Conservation (phyloP, 2,113 vertebrate species). For the Gambusia affinis region DNA sequence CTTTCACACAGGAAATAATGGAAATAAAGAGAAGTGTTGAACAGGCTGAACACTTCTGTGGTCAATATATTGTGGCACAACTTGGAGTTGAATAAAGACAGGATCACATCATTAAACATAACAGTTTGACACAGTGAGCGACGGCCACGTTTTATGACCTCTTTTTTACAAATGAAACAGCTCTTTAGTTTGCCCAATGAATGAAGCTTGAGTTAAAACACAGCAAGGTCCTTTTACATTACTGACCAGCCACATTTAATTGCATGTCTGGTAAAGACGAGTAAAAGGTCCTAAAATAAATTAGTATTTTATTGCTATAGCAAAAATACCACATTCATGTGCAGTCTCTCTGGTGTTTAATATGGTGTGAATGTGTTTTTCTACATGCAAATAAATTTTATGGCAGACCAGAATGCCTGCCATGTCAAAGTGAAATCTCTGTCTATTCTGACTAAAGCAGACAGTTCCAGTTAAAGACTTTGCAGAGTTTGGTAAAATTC, state of each 20-base stretch:
- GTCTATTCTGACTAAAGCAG: not conserved
- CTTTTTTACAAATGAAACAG: conserved; percentile 18
- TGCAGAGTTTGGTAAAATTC: too few relatives aligned
- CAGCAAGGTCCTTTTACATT: conserved; percentile 14
- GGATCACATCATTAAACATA: conserved; percentile 30
- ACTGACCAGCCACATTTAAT: too few relatives aligned
- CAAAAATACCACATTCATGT: too few relatives aligned
- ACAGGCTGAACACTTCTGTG: conserved; percentile 30
- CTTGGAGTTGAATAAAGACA: conserved; percentile 24
- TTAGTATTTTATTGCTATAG: too few relatives aligned
- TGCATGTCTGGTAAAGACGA: too few relatives aligned
- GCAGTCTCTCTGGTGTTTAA: not conserved
- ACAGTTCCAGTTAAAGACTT: not conserved
- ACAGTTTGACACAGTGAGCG: conserved; percentile 14
- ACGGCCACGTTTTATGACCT: conserved; percentile 18
- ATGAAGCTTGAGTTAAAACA: not conserved
- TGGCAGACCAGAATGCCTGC: too few relatives aligned
- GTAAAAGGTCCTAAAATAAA: too few relatives aligned
- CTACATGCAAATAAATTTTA: not conserved
- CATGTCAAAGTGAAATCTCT: not conserved
- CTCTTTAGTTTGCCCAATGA: not conserved
- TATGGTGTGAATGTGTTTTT: not conserved
- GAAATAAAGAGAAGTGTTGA: conserved; percentile 51
- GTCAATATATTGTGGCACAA: conserved; percentile 25
- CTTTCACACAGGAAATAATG: conserved; percentile 67